Base-by-base conservation (phyloP, 2,888 invertebrate genomes). In the Conchocele bisecta region DNA sequence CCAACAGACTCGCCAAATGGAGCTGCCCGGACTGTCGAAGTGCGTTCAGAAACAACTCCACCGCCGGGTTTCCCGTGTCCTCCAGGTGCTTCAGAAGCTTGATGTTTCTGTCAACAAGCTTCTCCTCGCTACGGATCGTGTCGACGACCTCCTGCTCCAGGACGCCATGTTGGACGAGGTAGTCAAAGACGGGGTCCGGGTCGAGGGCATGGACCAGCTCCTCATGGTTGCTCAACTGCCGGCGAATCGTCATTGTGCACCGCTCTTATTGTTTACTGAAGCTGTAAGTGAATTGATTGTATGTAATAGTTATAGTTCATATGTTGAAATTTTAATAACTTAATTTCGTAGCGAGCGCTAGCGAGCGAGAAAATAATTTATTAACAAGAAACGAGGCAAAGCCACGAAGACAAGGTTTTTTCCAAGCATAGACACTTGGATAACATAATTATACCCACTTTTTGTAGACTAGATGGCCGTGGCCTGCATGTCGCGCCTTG, bases 11-110 rank as follows among this genome's bases (percentile, higher is more conserved):
- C 17, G 90, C 90, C 42, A 90, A 81, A 59, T 88, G 85, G 13
- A 88, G 85, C 74, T 90, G 90, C 6, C 89, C 89, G 0, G 89
- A 88, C 75, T 88, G 89, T 11, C 90, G 78, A 33, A 90, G 79
- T 5, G 88, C 90, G 67, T 89, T 90, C 58, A 89, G 85, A 75
- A 90, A 87, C 39, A 90, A 79, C 22, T 85, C 86, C 61, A 85
- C 83, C 0, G 87, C 89, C 11, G 80, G 82, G 59, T 82, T 83
- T 4, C 88, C 88, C n/a, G 79, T 79, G 26, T 68, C 79, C 64
- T 90, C 89, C 13, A 90, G 75, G 56, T 86, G 83, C 50, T 83
- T 68, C 37, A 90, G 76, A 61, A 90, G 75, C 31, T 85, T 84
- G 28, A 79, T 73, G 71, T 90, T 90, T 44, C 85, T 79, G 70